Conservation (phyloP, 2,113 vertebrate genomes). For the Falcunculus frontatus region DNA sequence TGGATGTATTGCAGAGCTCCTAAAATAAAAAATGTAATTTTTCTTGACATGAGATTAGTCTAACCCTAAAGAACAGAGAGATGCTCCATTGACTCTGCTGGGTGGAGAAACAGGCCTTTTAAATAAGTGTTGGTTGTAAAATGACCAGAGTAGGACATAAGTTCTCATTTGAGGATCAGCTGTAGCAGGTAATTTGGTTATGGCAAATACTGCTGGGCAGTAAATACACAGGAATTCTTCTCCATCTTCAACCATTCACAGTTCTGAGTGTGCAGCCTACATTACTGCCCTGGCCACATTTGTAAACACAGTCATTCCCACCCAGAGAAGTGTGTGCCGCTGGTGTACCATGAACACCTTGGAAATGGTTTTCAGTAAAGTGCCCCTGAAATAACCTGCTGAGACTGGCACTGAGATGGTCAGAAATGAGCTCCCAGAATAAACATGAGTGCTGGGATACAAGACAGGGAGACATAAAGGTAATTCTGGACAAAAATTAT, state of each 20-base stretch:
- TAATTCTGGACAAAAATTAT: neutral
- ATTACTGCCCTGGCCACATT: neutral
- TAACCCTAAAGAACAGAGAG: neutral
- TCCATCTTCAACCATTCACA: fast-evolving
- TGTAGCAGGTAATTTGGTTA: neutral
- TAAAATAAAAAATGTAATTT: neutral
- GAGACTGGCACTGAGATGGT: neutral
- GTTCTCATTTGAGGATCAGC: neutral
- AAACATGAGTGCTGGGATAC: neutral
- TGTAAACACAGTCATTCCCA: neutral
- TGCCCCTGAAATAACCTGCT: neutral
- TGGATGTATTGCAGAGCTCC: neutral
- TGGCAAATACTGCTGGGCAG: neutral
- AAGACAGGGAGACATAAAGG: neutral
- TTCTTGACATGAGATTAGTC: neutral
- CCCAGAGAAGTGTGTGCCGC: neutral
- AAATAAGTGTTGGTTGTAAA: neutral
- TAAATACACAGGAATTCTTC: neutral
- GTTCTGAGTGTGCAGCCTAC: neutral
- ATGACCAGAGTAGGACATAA: neutral
- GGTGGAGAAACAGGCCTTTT: neutral
- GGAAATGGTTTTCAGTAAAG: neutral
- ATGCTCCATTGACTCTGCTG: neutral
- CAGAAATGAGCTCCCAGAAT: neutral
- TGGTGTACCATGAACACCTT: neutral